Percentiles rank a stretch among this genome's conserved stretches.
phyloP scores from a whole-genome alignment of 2,888 invertebrate genomes.

The Leucophenga montana region DNA sequence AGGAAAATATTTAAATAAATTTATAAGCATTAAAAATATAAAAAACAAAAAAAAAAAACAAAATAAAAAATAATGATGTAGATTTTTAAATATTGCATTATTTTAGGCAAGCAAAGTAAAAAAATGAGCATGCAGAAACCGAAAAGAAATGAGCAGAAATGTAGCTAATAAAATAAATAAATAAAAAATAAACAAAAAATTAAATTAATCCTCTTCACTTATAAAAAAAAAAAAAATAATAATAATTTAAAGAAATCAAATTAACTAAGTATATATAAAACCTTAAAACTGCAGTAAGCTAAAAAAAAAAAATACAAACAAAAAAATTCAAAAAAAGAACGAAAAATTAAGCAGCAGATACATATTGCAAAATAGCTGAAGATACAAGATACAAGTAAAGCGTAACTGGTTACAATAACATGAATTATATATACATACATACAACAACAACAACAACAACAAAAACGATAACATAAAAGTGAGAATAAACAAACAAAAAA shows the following conservation, averaged over 20 bases:
- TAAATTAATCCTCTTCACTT: conserved; percentile 65
- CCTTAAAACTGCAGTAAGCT: conserved; percentile 44
- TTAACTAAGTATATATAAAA: conserved; percentile 34
- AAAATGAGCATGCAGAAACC: conserved; percentile 30
- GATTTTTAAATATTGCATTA: conserved; percentile 55
- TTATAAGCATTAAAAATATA: conserved; percentile 42
- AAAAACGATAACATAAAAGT: too few relatives aligned
- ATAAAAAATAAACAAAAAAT: conserved; percentile 52
- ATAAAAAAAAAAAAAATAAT: conserved; percentile 54
- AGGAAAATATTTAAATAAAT: conserved; percentile 31
- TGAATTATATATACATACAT: conserved; percentile 12
- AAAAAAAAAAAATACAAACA: conserved; percentile 37
- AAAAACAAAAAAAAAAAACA: conserved; percentile 38
- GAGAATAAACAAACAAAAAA: background rate
- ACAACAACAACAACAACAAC: conserved; percentile 3
- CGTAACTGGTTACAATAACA: conserved; percentile 63
- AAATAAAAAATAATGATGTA: conserved; percentile 56
- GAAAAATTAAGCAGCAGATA: conserved; percentile 50
- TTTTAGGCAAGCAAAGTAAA: conserved; percentile 35
- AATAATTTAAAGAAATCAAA: conserved; percentile 38
- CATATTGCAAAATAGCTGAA: conserved; percentile 33
- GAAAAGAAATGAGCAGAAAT: conserved; percentile 35
- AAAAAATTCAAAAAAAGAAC: too few relatives aligned
- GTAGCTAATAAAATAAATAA: conserved; percentile 46
- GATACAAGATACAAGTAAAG: conserved; percentile 43